A percentile compares a stretch with the other conserved stretches of the same genome.
These are phyloP conservation scores for Psettodes erumei DNA, from an alignment of 2,113 vertebrate genomes.

Conservation along the genomic window DNA sequence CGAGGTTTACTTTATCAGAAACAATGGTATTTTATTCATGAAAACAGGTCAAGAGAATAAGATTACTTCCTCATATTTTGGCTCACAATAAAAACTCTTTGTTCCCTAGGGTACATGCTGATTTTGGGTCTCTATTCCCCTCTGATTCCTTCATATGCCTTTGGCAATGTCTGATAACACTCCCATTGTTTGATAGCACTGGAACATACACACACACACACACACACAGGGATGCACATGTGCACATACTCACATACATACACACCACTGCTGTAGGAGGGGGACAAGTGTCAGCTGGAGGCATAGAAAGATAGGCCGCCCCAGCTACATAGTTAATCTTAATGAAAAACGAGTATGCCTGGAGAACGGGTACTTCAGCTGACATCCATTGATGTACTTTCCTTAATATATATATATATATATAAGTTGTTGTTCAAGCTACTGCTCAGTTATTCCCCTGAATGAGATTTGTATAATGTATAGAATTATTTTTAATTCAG, in stretches of 20 bases:
- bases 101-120: slow-evolving; percentile 58
- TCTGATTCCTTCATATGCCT: slow-evolving; percentile 61
- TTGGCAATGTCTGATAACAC: slow-evolving; percentile 69
- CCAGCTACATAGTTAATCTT: slow-evolving; percentile 78
- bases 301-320: slow-evolving; percentile 76
- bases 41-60: slow-evolving; percentile 58
- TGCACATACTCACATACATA: slow-evolving; percentile 33
- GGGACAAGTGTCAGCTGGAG: slow-evolving; percentile 76
- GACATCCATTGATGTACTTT: slow-evolving; percentile 71
- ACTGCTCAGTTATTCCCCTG: neutral
- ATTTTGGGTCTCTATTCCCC: slow-evolving; percentile 68
- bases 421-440: slow-evolving; percentile 20
- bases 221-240: slow-evolving; percentile 2
- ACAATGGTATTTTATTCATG: slow-evolving; percentile 27
- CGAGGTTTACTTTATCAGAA: slow-evolving; percentile 20
- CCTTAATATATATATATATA: slow-evolving; percentile 51
- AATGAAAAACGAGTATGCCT: slow-evolving; percentile 79
- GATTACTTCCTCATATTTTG: slow-evolving; percentile 49
- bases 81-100: slow-evolving; percentile 46
- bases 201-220: slow-evolving; percentile 47
- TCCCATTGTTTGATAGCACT: slow-evolving; percentile 68
- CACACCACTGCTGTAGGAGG: slow-evolving; percentile 56
- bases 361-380: slow-evolving; percentile 70
- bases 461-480: too few relatives aligned
- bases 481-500: too few relatives aligned